Evolutionary conservation across 2,797 vertebrate genomes (phyloP).

Genomic region (Anguilla anguilla): DNA sequence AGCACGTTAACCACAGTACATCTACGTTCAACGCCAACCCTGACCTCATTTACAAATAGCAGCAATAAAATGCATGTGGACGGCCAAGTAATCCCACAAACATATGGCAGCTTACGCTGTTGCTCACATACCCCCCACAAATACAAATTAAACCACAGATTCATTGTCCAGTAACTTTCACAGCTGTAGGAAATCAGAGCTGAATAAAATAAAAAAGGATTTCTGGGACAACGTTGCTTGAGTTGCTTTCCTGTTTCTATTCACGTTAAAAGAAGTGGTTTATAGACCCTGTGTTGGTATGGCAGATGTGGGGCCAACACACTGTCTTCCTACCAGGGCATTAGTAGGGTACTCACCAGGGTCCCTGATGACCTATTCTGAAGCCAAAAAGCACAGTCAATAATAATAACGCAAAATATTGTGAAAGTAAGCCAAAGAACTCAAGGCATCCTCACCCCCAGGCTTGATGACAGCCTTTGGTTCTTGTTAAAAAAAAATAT

Average conservation of each 20-base stretch:
- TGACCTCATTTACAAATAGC: neutral
- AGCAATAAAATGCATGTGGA: neutral
- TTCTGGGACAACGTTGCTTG: neutral
- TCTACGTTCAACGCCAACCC: neutral
- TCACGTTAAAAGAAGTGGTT: neutral
- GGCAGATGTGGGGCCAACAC: neutral
- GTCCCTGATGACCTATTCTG: neutral
- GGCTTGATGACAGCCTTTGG: neutral
- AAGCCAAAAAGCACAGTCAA: conserved; percentile 17
- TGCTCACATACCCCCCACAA: neutral
- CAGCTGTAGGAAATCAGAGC: neutral
- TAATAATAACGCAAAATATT: neutral
- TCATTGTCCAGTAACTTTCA: neutral
- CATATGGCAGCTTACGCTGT: neutral
- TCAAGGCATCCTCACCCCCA: neutral
- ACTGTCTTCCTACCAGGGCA: neutral
- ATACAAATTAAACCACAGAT: neutral
- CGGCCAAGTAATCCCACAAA: neutral
- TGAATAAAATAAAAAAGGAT: neutral
- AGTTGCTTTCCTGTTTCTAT: no score
- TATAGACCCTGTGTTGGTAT: neutral
- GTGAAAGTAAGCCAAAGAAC: neutral
- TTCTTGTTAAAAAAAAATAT: neutral
- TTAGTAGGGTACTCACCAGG: neutral
- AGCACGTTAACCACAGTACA: neutral